Percentiles rank a stretch among this genome's conserved stretches.
Evolutionary conservation across 1,140 invertebrate species (phyloP).

Genomic region (Drosophila seguyi): DNA sequence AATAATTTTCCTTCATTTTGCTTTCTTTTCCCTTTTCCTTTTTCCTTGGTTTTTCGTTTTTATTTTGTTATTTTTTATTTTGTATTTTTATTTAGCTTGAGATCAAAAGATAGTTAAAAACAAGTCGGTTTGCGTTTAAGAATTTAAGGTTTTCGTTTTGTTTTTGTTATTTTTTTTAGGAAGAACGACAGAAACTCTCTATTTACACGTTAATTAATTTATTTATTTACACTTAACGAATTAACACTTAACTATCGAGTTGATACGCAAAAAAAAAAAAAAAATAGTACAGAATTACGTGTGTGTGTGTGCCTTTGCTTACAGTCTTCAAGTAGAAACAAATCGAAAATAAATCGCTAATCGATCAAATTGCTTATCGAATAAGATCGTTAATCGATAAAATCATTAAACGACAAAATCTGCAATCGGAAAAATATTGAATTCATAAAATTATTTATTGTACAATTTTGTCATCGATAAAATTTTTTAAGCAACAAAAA

Average conservation of each 20-base stretch:
- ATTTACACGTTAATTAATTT: constrained; percentile 63
- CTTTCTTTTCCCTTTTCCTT: constrained; percentile 10
- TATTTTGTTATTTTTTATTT: constrained; percentile 17
- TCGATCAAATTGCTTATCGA: background rate
- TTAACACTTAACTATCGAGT: constrained; percentile 44
- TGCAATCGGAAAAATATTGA: background rate
- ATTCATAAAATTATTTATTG: no score
- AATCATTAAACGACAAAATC: background rate
- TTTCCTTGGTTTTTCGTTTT: constrained; percentile 15
- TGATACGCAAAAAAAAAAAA: constrained; percentile 33
- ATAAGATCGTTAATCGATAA: background rate
- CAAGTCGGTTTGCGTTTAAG: constrained; percentile 37
- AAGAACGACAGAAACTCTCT: constrained; percentile 49
- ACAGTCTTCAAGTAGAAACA: constrained; percentile 81
- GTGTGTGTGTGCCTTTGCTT: constrained; percentile 67
- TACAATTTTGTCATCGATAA: no score
- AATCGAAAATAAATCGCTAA: constrained; percentile 46
- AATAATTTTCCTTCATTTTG: constrained; percentile 22
- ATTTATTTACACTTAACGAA: constrained; percentile 70
- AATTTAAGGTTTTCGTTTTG: constrained; percentile 15
- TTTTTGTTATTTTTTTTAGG: constrained; percentile 22
- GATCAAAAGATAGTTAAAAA: constrained; percentile 84
- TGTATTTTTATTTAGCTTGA: constrained; percentile 61
- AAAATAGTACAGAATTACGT: constrained; percentile 40
- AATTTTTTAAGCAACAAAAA: no score